Evolutionary conservation across 1,140 invertebrate genomes (phyloP), one percentile per base, ranked within the genome.

Genomic region (Diprion similis): DNA sequence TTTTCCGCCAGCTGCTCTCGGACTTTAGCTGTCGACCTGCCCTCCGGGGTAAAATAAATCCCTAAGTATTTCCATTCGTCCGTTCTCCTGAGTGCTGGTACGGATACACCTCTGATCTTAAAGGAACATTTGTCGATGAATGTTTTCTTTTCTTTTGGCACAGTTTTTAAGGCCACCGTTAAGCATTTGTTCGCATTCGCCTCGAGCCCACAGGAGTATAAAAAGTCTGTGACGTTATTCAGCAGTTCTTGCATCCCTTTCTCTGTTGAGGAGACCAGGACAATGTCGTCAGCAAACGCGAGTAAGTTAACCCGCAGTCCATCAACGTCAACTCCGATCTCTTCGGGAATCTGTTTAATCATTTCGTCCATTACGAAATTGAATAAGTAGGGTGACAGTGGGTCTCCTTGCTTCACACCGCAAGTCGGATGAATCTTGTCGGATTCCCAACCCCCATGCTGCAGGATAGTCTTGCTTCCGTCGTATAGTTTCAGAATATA

Each of bases 231-330:
- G 0, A 67, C n/a, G 1, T 18, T 18, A 18, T 73, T 8, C 1
- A 77, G 18, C 0, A 71, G 46, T 0, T 10, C 4, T 8, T 76
- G 75, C 15, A 78, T 66, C 1, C 81, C 83, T 1, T 18, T 68
- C 64, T 74, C 70, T 0, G 80, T 83, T 0, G 78, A 75, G 8
- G 81, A 73, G 8, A 87, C 46, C 10, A 88, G 77, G 13, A 84
- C 68, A 0, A 89, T 45, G 72, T 89, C 88, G 64, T 88, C 87
- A 1, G 86, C 86, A 70, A 82, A 89, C 0, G 85, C 86, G 15
- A 87, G 66, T 0, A 77, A 77, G 0, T 79, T 80, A 10, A 80
- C 48, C 6, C 24, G 48, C 18, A 77, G 66, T 7, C 71, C 70
- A 11, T 77, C 81, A 0, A 83, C n/a, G 8, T 73, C 45, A 0